Evolutionary conservation across 2,797 vertebrate genomes (phyloP), one percentile per base, ranked within the genome.

Genomic region (Coilia nasus): DNA sequence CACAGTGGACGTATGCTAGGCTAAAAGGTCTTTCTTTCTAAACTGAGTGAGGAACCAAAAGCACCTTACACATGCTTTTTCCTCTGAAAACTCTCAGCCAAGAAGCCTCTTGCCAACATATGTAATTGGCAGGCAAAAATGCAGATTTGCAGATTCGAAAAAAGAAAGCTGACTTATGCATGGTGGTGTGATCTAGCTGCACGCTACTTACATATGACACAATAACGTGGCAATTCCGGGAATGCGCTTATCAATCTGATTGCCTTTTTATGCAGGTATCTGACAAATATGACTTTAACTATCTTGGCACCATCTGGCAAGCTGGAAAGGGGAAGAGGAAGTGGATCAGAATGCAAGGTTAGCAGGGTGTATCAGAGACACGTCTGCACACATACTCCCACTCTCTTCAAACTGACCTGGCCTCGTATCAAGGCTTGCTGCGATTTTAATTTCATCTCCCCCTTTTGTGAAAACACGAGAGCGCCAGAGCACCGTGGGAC

Each of bases 401-500:
- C 50, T 10, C 50, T 10, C 35, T 78, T 78, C 71, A 78, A 21
- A 78, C 71, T 41, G 71, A 44, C 71, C 35, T 78, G 71, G 71
- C 71, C 35, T 44, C 14, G 35, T 78, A 78, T 78, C 71, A 78
- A 78, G 71, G 71, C 71, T 78, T 78, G 71, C 71, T 78, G 71
- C 44, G 71, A 78, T 78, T 78, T 21, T 78, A 78, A 78, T 78
- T 78, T 44, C 35, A 19, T 78, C 35, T 78, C 71, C 71, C 71
- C 15, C 35, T 50, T 25, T 31, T 54, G 83, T 83, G 85, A 62
- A 67, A 71, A 54, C 57, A 60, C 62, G 59, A 83, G 17, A 35
- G 81, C 21, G 23, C 81, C 47, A 50, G 31, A 83, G 41, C 83
- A 82, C 83, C 83, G 59, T 15, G 81, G 84, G 83, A 85, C 80